Base-by-base conservation (phyloP, 2,888 invertebrate species). In the Hyposoter dolosus region DNA sequence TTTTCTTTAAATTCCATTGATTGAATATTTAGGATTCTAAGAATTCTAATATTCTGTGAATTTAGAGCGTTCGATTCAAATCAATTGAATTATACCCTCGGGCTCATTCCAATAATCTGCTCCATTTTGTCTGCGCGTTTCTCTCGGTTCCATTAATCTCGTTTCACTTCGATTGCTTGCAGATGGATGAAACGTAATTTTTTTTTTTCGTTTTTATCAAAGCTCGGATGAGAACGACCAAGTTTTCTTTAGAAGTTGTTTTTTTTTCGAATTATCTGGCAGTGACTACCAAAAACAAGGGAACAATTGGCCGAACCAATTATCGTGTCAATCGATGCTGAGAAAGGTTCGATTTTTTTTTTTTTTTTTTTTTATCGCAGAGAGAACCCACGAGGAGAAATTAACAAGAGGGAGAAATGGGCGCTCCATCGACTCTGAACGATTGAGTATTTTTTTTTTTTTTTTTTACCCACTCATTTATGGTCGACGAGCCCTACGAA, bases 281-380 rank as follows among this genome's bases (percentile, higher is more conserved):
- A 68, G 53, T 45, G 65, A 83, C 32, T 79, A 75, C 35, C 56
- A 47, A 23, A 71, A 76, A 80, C 71, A 77, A 85, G 75, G 83
- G 83, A 68, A 82, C 84, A 88, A 88, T 88, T 88, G 86, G 78
- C 76, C 76, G 74, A 86, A 84, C 84, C 86, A 88, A 87, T 88
- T 88, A 88, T 88, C 86, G 78, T 83, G 88, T 88, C 85, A 83
- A 83, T 84, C 84, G 76, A 65, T 60, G 60, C 79, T 79, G 81
- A 84, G 69, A 77, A 72, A 81, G 84, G 76, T 79, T 75, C 23
- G n/a, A 17, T 63, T 19, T 50, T 40, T 40, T 1, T 40, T 40
- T 7, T 40, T 40, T 10, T 10, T 10, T 40, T 40, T 40, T 40
- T 50, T 17, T 56, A 76, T 72, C 66, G 12, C 19, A 47, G 65